Conservation (phyloP, 2,888 invertebrate species). For the Harpagoxenus sublaevis region DNA sequence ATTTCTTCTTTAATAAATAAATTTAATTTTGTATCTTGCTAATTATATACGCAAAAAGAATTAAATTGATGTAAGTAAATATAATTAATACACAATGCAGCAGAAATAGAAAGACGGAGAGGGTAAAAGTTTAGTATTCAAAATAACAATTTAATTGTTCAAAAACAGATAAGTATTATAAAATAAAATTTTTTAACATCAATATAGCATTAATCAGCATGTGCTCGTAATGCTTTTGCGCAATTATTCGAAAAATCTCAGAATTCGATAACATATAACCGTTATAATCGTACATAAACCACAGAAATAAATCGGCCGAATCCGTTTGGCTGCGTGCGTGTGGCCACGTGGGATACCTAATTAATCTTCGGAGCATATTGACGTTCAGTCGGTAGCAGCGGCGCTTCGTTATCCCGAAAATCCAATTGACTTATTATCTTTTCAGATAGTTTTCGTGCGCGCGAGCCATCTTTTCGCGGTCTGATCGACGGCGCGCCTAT, state of each 20-base stretch:
- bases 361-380: conserved; percentile 31
- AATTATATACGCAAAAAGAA: not conserved
- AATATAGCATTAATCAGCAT: not conserved
- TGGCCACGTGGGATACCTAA: conserved; percentile 25
- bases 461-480: conserved; percentile 55
- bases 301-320: not conserved
- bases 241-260: not conserved
- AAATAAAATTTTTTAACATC: conserved; percentile 17
- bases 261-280: not conserved
- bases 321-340: not conserved
- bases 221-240: not conserved
- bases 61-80: not conserved
- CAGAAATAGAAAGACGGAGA: not conserved
- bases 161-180: not conserved
- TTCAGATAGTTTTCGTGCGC: conserved; percentile 41
- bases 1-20: conserved; percentile 1
- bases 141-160: conserved; percentile 2
- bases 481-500: conserved; percentile 26
- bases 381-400: conserved; percentile 20
- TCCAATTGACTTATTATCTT: conserved; percentile 67
- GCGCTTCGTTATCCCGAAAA: conserved; percentile 54
- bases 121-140: not conserved
- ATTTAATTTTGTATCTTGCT: not conserved
- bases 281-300: not conserved
- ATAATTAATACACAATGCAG: not conserved